phyloP scores from a whole-genome alignment of 2,113 vertebrate species.

The Petaurus breviceps region DNA sequence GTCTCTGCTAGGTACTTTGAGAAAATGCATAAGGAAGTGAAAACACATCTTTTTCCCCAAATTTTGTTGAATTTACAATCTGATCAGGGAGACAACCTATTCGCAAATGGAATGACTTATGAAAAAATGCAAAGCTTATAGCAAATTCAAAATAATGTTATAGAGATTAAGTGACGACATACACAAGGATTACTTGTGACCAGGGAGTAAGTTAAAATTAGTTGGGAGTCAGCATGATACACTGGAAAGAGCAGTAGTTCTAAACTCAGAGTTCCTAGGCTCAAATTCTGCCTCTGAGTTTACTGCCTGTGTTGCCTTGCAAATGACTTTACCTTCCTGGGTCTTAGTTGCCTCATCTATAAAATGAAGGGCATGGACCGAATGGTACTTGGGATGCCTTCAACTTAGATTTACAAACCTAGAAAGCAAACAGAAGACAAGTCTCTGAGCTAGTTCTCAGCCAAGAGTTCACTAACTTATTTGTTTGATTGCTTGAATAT shows the following conservation, averaged over 20 bases:
- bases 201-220: background rate
- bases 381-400: background rate
- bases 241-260: background rate
- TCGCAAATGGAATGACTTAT: background rate
- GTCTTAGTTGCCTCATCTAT: background rate
- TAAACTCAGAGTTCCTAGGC: background rate
- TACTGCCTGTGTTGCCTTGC: background rate
- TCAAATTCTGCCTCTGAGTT: background rate
- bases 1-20: background rate
- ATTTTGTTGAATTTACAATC: background rate
- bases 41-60: background rate
- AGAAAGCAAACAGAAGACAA: background rate
- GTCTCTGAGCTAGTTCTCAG: background rate
- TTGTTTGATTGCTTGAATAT: background rate
- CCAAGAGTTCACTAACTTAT: background rate
- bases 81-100: background rate
- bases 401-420: background rate
- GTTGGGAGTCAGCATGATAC: background rate
- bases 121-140: background rate
- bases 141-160: background rate
- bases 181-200: background rate
- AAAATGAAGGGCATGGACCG: background rate
- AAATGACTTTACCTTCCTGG: background rate
- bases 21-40: background rate
- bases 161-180: background rate